phyloP scores from a whole-genome alignment of 1,140 invertebrate species.

The Luehdorfia chinensis region DNA sequence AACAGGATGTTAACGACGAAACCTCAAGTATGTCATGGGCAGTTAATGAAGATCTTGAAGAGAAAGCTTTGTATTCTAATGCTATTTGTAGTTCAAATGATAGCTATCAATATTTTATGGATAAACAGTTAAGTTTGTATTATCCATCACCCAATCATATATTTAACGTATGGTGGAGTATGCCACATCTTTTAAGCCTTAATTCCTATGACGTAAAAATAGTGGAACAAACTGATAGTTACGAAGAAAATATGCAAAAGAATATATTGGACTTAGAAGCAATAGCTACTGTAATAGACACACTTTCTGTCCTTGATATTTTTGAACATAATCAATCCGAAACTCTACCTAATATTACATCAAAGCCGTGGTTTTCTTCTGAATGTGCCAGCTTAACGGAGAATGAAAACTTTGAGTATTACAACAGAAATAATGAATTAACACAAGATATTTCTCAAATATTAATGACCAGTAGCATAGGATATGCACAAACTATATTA shows the following conservation, averaged over 20 bases:
- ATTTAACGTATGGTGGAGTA: constrained; percentile 56
- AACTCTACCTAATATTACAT: constrained; percentile 26
- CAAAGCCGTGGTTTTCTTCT: constrained; percentile 41
- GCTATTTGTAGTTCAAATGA: background rate
- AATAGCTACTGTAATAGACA: constrained; percentile 43
- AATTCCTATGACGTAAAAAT: background rate
- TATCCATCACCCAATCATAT: constrained; percentile 23
- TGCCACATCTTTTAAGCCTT: constrained; percentile 31
- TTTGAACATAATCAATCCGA: constrained; percentile 26
- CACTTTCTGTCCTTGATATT: constrained; percentile 51
- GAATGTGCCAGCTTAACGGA: constrained; percentile 59
- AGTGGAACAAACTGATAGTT: constrained; percentile 14
- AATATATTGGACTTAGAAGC: constrained; percentile 26
- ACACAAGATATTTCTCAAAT: constrained; percentile 38
- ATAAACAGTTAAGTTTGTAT: constrained; percentile 25
- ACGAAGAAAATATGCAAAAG: constrained; percentile 12
- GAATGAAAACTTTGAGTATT: constrained; percentile 45
- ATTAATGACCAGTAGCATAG: constrained; percentile 32
- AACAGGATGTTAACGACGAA: constrained; percentile 50
- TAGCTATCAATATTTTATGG: constrained; percentile 22
- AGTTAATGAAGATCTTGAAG: constrained; percentile 35
- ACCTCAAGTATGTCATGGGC: constrained; percentile 62
- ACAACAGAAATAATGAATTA: constrained; percentile 34
- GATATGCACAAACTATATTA: constrained; percentile 28
- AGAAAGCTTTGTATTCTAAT: constrained; percentile 12